phyloP scores from a whole-genome alignment of 2,113 vertebrate genomes.

The Diadophis punctatus region DNA sequence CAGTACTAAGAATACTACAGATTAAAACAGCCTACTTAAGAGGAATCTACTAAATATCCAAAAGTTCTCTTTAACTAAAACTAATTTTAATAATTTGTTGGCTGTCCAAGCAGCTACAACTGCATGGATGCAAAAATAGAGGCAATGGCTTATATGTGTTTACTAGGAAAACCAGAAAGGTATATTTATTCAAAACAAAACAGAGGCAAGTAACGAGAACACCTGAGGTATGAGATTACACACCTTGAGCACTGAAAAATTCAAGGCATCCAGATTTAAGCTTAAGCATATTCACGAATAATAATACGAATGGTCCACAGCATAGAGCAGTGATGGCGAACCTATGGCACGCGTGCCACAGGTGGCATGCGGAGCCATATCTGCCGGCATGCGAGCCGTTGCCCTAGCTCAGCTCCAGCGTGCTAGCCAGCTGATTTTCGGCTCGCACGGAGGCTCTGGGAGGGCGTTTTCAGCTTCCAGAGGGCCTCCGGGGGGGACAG shows the following conservation, averaged over 20 bases:
- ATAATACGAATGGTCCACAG: not conserved
- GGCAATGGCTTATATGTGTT: not conserved
- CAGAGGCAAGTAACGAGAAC: not conserved
- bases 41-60: not conserved
- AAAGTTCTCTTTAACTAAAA: not conserved
- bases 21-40: not conserved
- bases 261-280: not conserved
- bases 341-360: no score
- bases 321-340: no score
- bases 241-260: not conserved
- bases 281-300: not conserved
- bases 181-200: not conserved
- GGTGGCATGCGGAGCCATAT: no score
- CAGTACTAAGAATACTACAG: not conserved
- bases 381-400: no score
- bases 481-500: no score
- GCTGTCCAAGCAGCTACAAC: not conserved
- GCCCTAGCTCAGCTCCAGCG: no score
- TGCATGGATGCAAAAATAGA: not conserved
- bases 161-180: not conserved
- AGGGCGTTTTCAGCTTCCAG: no score
- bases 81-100: not conserved
- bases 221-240: not conserved
- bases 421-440: no score
- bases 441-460: no score